Evolutionary conservation across 1,140 invertebrate genomes (phyloP), one percentile per base, ranked within the genome.

Genomic region (Tetragonula clypearis): DNA sequence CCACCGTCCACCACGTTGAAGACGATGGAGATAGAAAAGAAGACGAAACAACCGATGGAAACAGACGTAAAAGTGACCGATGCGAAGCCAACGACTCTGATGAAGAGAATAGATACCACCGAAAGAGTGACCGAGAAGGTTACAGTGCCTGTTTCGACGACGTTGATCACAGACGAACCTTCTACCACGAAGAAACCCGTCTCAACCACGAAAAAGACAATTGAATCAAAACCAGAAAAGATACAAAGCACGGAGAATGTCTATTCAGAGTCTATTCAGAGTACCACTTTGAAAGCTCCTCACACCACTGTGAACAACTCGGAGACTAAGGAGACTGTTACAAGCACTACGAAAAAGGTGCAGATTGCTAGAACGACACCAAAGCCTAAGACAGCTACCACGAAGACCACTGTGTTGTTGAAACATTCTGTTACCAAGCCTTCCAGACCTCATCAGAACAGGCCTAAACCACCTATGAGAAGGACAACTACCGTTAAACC

Each of bases 1-100:
- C 95, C 95, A 6, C 95, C 95, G 41, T 93, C 95, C 1, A 94
- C 95, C 2, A 95, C 94, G 1, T 88, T 91, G 23, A 95, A 95
- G 76, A 86, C 93, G 0, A 21, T 79, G 0, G 88, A 90, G 26
- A 81, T 86, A 68, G 62, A 87, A 1, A 82, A 88, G 14, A 77
- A 68, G 73, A 84, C 62, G 11, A 91, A 92, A 15, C 58, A 79
- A n/a, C 81, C 90, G 5, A 68, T 76, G 0, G 81, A 82, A 30
- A 86, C 56, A 2, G 74, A 89, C 79, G 55, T 85, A 62, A 41
- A 88, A 81, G 66, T 66, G 15, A 83, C 84, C 5, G 41, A 49
- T 49, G 65, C 79, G 19, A 94, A 92, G 79, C 90, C 91, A 62
- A 93, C 86, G 12, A 87, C 87, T 9, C n/a, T 84, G 12, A 72